A percentile compares a stretch with the other conserved stretches of the same genome.
Evolutionary conservation across 1,140 invertebrate genomes (phyloP).

Genomic region (Dendrolimus kikuchii): DNA sequence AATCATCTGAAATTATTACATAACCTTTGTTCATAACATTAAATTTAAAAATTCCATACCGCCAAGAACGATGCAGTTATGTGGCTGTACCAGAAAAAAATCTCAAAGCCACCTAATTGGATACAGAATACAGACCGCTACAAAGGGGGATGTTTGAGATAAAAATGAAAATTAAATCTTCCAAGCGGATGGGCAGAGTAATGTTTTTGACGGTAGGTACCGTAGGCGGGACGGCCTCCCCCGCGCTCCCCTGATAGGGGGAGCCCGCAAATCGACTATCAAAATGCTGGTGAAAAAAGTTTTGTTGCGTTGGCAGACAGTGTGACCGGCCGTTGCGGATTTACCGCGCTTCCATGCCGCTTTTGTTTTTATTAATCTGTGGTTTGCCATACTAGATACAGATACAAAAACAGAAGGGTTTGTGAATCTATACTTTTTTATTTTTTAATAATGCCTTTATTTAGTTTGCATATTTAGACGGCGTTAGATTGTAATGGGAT

Average conservation of each 20-base stretch:
- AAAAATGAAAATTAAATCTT: constrained; percentile 73
- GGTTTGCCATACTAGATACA: constrained; percentile 15
- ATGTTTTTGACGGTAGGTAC: constrained; percentile 63
- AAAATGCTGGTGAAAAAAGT: constrained; percentile 63
- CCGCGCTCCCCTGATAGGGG: constrained; percentile 14
- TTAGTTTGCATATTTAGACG: too few species aligned
- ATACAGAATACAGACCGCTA: constrained; percentile 67
- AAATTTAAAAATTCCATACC: constrained; percentile 70
- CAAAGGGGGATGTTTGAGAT: constrained; percentile 70
- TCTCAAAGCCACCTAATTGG: constrained; percentile 68
- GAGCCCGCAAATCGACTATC: constrained; percentile 66
- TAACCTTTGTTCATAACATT: constrained; percentile 4
- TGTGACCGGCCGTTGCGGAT: constrained; percentile 49
- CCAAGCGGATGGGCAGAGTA: constrained; percentile 65
- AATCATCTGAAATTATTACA: not conserved
- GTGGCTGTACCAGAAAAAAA: constrained; percentile 52
- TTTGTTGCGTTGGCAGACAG: constrained; percentile 38
- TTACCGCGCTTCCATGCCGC: constrained; percentile 31
- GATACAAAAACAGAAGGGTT: not conserved
- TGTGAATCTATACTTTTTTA: not conserved
- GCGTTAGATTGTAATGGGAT: too few species aligned
- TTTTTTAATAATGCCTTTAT: not conserved
- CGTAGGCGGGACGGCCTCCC: constrained; percentile 31
- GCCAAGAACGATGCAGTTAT: constrained; percentile 31
- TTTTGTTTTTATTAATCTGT: constrained; percentile 41